These are phyloP conservation scores for Drosophila erecta DNA, from an alignment of 1,140 invertebrate species.

Conservation along the genomic window DNA sequence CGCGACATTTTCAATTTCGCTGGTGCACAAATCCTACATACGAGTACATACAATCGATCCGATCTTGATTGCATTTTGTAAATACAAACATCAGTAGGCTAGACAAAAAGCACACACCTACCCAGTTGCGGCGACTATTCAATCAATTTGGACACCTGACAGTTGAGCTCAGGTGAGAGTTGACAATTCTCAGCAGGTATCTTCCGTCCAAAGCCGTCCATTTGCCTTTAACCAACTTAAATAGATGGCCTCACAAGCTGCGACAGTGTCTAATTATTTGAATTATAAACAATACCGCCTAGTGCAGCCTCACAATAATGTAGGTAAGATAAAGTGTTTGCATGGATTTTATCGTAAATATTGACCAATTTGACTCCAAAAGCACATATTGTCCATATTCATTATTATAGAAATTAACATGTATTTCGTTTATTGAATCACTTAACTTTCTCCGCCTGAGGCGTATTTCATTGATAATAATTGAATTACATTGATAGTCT, in stretches of 20 bases:
- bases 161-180: constrained; percentile 10
- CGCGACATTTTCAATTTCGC: constrained; percentile 68
- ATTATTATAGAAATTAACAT: too few species aligned
- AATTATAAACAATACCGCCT: background rate
- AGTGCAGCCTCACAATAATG: background rate
- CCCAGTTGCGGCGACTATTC: constrained; percentile 28
- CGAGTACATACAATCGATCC: constrained; percentile 15
- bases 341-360: background rate
- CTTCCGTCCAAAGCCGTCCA: background rate
- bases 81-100: constrained; percentile 54
- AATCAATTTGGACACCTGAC: constrained; percentile 32
- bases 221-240: constrained; percentile 1
- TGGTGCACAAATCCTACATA: constrained; percentile 10
- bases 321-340: background rate
- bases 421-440: too few species aligned
- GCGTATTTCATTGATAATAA: too few species aligned
- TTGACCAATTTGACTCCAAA: background rate
- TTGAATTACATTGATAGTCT: too few species aligned
- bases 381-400: background rate
- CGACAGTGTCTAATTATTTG: background rate
- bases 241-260: background rate
- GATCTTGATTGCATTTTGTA: constrained; percentile 76
- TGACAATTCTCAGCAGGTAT: constrained; percentile 8
- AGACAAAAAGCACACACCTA: constrained; percentile 10
- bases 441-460: background rate